phyloP scores from a whole-genome alignment of 2,113 vertebrate species.

The Micromys minutus region DNA sequence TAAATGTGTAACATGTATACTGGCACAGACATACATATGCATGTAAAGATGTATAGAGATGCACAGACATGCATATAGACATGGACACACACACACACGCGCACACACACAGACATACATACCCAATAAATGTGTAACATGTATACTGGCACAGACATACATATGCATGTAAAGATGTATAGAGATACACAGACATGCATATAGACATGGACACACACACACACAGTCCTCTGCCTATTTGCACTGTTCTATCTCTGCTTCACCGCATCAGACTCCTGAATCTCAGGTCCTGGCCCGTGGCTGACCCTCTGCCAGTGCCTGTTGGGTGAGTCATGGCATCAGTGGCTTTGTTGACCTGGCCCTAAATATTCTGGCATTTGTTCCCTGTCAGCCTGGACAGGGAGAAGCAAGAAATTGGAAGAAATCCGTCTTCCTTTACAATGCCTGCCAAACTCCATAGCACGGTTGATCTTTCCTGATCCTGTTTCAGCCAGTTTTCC shows the following conservation, averaged over 20 bases:
- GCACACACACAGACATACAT: neutral
- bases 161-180: neutral
- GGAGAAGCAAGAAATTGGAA: neutral
- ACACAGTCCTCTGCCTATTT: neutral
- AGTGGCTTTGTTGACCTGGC: rapidly evolving
- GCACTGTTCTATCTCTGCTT: neutral
- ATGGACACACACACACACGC: too few relatives aligned
- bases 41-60: too few relatives aligned
- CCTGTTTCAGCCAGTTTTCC: neutral
- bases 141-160: too few relatives aligned
- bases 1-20: neutral
- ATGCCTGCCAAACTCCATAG: neutral
- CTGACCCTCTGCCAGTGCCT: neutral
- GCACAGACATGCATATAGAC: too few relatives aligned
- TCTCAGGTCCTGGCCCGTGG: neutral
- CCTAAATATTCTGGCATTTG: neutral
- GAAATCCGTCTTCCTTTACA: neutral
- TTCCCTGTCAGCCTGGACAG: neutral
- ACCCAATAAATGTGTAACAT: too few relatives aligned
- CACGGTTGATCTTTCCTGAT: rapidly evolving
- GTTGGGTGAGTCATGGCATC: rapidly evolving
- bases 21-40: neutral
- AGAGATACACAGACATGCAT: neutral
- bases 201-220: neutral
- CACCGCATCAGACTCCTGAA: rapidly evolving